Conservation (phyloP, 2,888 invertebrate genomes). For the Junonia oenone region DNA sequence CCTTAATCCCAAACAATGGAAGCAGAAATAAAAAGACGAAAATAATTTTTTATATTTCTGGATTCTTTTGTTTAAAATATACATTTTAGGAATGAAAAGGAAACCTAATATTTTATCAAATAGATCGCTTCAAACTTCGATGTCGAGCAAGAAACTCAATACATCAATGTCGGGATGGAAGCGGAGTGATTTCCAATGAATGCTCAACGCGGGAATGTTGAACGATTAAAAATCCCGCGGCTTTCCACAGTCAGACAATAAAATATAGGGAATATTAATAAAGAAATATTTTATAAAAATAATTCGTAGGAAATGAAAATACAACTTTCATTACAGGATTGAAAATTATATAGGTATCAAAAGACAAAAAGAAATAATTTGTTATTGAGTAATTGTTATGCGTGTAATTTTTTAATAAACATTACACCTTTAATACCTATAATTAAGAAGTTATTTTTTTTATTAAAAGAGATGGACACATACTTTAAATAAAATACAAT, state of each 20-base stretch:
- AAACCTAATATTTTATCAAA: not conserved
- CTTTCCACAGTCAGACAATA: slow-evolving; percentile 1
- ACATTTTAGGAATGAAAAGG: not conserved
- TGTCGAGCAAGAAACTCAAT: slow-evolving; percentile 45
- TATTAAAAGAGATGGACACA: too few relatives aligned
- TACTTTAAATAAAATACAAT: too few relatives aligned
- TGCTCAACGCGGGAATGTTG: slow-evolving; percentile 49
- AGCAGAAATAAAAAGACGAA: not conserved
- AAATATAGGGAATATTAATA: too few relatives aligned
- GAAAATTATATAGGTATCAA: too few relatives aligned
- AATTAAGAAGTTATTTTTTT: too few relatives aligned
- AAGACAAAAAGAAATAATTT: too few relatives aligned
- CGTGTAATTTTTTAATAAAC: too few relatives aligned
- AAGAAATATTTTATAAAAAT: not conserved
- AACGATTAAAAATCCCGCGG: slow-evolving; percentile 38
- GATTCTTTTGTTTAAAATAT: not conserved
- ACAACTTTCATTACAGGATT: too few relatives aligned
- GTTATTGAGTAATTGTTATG: too few relatives aligned
- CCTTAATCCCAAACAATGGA: too few relatives aligned
- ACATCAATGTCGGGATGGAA: slow-evolving; percentile 55
- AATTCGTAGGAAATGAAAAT: not conserved
- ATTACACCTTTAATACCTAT: too few relatives aligned
- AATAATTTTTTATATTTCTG: not conserved
- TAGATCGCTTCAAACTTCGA: slow-evolving; percentile 1
- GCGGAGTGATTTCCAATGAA: slow-evolving; percentile 55